Conservation (phyloP, 2,113 vertebrate species). For the Ictalurus punctatus region DNA sequence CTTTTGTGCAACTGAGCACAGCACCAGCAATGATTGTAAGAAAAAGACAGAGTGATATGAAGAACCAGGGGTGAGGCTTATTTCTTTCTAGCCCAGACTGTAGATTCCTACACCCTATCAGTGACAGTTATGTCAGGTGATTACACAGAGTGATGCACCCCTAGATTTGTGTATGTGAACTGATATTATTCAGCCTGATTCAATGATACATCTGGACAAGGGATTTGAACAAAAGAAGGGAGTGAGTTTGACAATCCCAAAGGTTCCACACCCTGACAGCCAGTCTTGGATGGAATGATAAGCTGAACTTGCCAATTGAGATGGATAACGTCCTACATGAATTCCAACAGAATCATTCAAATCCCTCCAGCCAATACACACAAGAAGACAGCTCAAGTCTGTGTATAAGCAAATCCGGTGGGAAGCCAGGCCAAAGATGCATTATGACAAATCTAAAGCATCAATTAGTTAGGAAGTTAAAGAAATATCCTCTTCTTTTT, state of each 20-base stretch:
- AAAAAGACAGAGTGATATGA: neutral
- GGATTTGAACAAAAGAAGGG: neutral
- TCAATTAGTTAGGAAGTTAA: neutral
- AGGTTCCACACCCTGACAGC: neutral
- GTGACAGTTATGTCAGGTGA: neutral
- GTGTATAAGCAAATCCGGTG: neutral
- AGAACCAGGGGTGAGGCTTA: neutral
- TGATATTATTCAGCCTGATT: neutral
- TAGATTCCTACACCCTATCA: neutral
- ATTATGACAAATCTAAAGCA: neutral
- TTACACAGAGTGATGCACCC: neutral
- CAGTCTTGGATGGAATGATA: neutral
- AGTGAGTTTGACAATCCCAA: neutral
- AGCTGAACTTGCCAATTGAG: neutral
- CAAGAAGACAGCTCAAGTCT: neutral
- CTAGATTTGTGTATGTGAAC: neutral
- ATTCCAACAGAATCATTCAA: neutral
- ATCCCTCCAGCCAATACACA: neutral
- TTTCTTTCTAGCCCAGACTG: neutral
- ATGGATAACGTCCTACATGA: neutral
- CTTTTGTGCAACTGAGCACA: neutral
- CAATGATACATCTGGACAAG: neutral
- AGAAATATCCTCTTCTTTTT: neutral
- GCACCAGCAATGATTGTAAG: neutral
- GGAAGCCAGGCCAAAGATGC: neutral